phyloP scores from a whole-genome alignment of 2,113 vertebrate genomes.

The Pleuronectes platessa region DNA sequence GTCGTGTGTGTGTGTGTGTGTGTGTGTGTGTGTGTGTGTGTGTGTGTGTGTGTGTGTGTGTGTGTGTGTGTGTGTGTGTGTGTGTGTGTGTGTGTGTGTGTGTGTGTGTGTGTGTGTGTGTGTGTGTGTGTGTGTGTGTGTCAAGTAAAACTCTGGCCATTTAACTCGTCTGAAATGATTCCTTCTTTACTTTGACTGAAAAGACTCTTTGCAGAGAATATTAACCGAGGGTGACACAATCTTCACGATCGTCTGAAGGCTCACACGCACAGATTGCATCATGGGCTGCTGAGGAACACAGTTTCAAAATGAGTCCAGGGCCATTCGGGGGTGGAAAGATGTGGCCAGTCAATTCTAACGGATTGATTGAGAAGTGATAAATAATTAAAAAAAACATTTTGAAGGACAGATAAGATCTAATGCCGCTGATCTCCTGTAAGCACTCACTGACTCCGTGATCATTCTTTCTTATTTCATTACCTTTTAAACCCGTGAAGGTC shows the following conservation, averaged over 20 bases:
- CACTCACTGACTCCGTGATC: neutral
- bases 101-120: conserved; percentile 30
- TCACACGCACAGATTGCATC: neutral
- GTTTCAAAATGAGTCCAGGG: conserved; percentile 47
- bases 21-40: conserved; percentile 9
- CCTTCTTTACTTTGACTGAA: conserved; percentile 32
- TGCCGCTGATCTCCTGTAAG: neutral
- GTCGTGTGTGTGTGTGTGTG: conserved; percentile 37
- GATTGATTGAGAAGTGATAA: conserved; percentile 13
- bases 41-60: conserved; percentile 8
- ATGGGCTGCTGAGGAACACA: conserved; percentile 12
- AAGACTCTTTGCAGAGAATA: neutral
- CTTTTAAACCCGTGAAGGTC: neutral
- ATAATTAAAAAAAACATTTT: neutral
- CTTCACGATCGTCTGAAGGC: neutral
- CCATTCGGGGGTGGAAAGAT: conserved; percentile 21
- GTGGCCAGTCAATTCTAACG: neutral
- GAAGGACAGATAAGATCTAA: neutral
- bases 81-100: conserved; percentile 31
- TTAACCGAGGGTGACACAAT: neutral
- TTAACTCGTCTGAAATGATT: conserved; percentile 44
- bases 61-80: conserved; percentile 30
- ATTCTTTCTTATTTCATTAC: neutral
- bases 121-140: conserved; percentile 7
- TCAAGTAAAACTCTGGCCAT: conserved; percentile 23